These are phyloP conservation scores for Galbula dea DNA, from an alignment of 2,113 vertebrate species.

Conservation along the genomic window DNA sequence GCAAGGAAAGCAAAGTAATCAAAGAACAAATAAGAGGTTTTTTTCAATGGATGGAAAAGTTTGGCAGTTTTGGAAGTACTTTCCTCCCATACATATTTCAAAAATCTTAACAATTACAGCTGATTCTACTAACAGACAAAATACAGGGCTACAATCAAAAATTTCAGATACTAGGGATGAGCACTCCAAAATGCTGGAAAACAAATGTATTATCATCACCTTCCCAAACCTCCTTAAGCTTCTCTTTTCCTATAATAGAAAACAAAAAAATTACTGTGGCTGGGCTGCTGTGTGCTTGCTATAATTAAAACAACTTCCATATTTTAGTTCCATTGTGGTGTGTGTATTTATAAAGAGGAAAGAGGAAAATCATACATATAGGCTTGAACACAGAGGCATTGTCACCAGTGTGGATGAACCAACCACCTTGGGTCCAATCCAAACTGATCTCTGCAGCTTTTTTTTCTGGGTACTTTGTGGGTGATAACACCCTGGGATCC, in stretches of 20 bases:
- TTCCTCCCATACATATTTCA: constrained; percentile 13
- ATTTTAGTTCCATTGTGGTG: neutral
- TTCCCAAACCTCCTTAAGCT: neutral
- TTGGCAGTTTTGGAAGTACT: constrained; percentile 5
- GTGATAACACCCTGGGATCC: neutral
- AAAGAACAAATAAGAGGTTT: neutral
- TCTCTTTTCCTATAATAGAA: neutral
- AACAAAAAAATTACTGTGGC: neutral
- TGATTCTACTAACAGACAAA: neutral
- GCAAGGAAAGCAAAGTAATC: constrained; percentile 26
- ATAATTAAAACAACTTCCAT: neutral
- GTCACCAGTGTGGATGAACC: neutral
- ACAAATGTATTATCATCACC: neutral
- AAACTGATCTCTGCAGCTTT: neutral
- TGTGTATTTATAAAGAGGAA: neutral
- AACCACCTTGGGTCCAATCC: neutral
- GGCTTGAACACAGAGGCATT: neutral
- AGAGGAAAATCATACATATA: rapidly evolving
- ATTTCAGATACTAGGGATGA: neutral
- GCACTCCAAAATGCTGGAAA: neutral
- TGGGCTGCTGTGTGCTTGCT: neutral
- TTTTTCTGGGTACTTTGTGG: neutral
- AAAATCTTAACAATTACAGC: neutral
- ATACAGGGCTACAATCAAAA: neutral
- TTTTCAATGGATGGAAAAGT: constrained; percentile 18